Evolutionary conservation across 2,888 invertebrate genomes (phyloP).

Genomic region (Lochmaea capreae): DNA sequence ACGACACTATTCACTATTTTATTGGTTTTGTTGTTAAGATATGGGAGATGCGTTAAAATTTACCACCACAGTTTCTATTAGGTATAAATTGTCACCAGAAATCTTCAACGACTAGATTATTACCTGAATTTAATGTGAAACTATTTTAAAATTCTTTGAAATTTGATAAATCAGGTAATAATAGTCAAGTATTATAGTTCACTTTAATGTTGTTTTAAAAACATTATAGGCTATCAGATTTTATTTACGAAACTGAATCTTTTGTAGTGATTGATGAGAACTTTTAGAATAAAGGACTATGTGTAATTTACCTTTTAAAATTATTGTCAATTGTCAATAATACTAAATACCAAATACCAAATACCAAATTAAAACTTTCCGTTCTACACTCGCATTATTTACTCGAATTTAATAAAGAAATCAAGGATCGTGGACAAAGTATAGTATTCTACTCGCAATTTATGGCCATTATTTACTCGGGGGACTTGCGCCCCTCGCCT

Average conservation of each 20-base stretch:
- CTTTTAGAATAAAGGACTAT: too few relatives aligned
- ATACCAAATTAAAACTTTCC: too few relatives aligned
- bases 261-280: background rate
- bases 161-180: constrained; percentile 14
- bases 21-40: background rate
- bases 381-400: too few relatives aligned
- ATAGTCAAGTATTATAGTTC: background rate
- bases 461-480: too few relatives aligned
- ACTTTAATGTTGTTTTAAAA: background rate
- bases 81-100: background rate
- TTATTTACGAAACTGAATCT: background rate
- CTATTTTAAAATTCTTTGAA: constrained; percentile 12
- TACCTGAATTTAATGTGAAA: constrained; percentile 1
- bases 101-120: background rate
- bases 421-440: too few relatives aligned
- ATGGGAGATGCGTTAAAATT: background rate
- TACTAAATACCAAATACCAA: too few relatives aligned
- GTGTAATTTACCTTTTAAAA: too few relatives aligned
- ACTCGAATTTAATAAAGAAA: too few relatives aligned
- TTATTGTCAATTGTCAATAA: too few relatives aligned
- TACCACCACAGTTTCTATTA: background rate
- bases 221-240: background rate
- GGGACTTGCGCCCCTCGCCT: too few relatives aligned
- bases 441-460: too few relatives aligned
- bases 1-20: background rate